Evolutionary conservation across 2,113 vertebrate species (phyloP), one percentile per base, ranked within the genome.

Genomic region (Salvator merianae): DNA sequence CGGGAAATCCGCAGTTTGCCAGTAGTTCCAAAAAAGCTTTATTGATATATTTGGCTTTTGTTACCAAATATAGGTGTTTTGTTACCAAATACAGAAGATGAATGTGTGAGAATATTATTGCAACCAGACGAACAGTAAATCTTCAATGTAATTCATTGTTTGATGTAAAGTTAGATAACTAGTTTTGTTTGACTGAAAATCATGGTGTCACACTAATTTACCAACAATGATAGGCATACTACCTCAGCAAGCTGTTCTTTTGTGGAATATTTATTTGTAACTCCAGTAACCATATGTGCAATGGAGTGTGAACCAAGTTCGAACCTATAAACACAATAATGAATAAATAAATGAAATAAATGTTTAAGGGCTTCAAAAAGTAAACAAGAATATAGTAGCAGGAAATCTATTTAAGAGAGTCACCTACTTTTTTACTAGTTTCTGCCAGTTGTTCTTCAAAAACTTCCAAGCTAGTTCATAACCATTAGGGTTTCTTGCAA

Each of bases 361-460:
- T 73, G 0, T 0, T 74, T 72, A 47, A 47, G 6, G 40, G 76
- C 34, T 72, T 6, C 75, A 7, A 3, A 13, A 86, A 77, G 72
- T 32, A 70, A 77, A 36, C 30, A n/a, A n/a, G 8, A 7, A 43
- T 16, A 77, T 16, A 6, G 14, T 36, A 22, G 65, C 18, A 2
- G 26, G n/a, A 14, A 81, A 9, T 81, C 32, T n/a, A 30, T 62
- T 32, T 30, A 50, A 5, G 7, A 4, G 3, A 79, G 34, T 14
- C 65, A 95, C 97, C 96, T 92, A 99, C 98, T 98, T 98, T 91
- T 97, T 94, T 75, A 97, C 90, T 65, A 99, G 53, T 28, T 93
- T 94, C 79, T 96, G 86, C 98, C 98, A 99, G 36, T 98, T 97
- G 84, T 95, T 90, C 84, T 92, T 95, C 55, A 98, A 84, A 89